Base-by-base conservation (phyloP, 1,140 invertebrate species). In the Ooceraea biroi region DNA sequence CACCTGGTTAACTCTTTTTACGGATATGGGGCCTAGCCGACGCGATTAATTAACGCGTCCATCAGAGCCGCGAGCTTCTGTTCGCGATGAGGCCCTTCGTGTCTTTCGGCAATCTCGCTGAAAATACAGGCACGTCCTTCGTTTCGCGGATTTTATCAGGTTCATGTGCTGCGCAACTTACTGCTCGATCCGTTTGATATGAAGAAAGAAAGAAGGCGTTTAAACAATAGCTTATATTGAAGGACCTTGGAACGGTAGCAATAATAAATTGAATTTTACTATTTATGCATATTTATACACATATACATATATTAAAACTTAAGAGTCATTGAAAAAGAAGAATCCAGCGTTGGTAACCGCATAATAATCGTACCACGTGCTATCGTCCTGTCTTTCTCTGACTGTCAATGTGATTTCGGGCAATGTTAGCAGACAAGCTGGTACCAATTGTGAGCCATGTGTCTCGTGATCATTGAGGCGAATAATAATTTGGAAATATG, bases 401-500 rank as follows among this genome's bases (percentile, higher is more conserved):
- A 41, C 30, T 61, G 46, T 12, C 30, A 46, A 36, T 72, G 25
- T 50, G n/a, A 61, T 76, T 77, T 41, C 19, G 36, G 25, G 69
- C 71, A 44, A 74, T 69, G 74, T 83, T 63, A 41, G 66, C 61
- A 52, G 63, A 52, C 58, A 52, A 50, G 17, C 84, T 77, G 5
- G 17, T 58, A 76, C 63, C 76, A 65, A n/a, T 78, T 50, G 50
- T 27, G 61, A 83, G 84, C 76, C 74, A 86, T 86, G 78, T 90
- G 86, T 88, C 77, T 84, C 89, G 85, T 80, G 85, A 68, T 84
- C 90, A 92, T 86, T 82, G 85, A 91, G 69, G 87, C 88, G 85
- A 83, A 82, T 92, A 92, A 92, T 91, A 91, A 92, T 92, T 92
- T 77, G 86, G 92, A 92, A 92, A 93, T 92, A 92, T 91, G 91